phyloP scores from a whole-genome alignment of 2,888 invertebrate genomes.

The Argynnis bischoffii region DNA sequence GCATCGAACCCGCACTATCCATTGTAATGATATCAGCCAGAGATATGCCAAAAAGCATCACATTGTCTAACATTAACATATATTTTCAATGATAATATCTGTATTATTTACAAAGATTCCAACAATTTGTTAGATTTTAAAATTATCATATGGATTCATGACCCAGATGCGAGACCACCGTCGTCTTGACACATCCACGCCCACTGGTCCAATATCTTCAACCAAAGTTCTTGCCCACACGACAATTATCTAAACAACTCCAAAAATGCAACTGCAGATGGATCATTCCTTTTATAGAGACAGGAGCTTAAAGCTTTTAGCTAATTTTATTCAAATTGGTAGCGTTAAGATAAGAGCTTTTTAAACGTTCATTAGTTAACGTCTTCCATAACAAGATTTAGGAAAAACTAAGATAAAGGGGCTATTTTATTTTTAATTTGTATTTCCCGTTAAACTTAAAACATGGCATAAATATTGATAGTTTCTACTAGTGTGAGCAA shows the following conservation, averaged over 20 bases:
- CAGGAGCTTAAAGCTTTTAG: conserved; percentile 9
- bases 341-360: conserved; percentile 11
- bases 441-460: no score
- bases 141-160: conserved; percentile 5
- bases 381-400: conserved; percentile 1
- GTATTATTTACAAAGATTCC: neutral
- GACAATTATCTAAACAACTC: neutral
- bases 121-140: neutral
- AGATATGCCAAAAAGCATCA: no score
- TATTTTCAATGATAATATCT: neutral
- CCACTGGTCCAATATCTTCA: conserved; percentile 9
- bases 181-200: neutral
- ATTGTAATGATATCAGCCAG: no score
- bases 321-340: conserved; percentile 9
- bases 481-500: no score
- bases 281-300: conserved; percentile 10
- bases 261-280: conserved; percentile 20
- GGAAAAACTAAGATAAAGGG: neutral
- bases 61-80: no score
- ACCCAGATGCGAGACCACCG: conserved; percentile 19
- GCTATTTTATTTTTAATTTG: no score
- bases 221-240: conserved; percentile 17
- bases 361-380: conserved; percentile 8
- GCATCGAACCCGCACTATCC: no score
- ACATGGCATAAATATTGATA: no score